Evolutionary conservation across 2,888 invertebrate genomes (phyloP), one percentile per base, ranked within the genome.

Genomic region (Trissoscelio sp.): DNA sequence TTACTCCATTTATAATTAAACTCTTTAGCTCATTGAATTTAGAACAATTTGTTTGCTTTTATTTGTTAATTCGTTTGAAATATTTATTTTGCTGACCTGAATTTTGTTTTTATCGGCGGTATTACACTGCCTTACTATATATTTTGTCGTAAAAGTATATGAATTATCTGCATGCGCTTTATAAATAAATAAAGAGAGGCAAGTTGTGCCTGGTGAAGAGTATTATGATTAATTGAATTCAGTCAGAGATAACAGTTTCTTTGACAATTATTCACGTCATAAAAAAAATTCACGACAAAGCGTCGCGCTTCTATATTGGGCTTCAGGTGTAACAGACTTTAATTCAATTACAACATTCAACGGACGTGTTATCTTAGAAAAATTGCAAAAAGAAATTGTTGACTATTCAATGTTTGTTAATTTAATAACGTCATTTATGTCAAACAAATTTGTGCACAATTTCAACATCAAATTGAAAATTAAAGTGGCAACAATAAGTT

Each of bases 221-320:
- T 37, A 37, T 37, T 37, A n/a, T 37, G n/a, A 37, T 9, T n/a
- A 37, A 37, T 42, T 42, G 14, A 42, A 42, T 42, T 6, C 42
- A 7, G 12, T 42, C 42, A 42, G 7, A 42, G 42, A 42, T 42
- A 42, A 42, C 11, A 16, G 3, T 42, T 42, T 16, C 42, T 42
- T 12, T 42, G 37, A 42, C 14, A 42, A 14, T 42, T 42, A 14
- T 42, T 42, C 14, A 9, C 7, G 14, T 42, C 42, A 42, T 14
- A 14, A 14, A 12, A 37, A 37, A 42, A 14, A 14, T 14, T 42
- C 14, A 42, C 42, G 14, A 42, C 42, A 14, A 42, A 42, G 14
- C 14, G 34, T 7, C 14, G 4, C 42, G 11, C 1, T 42, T 1
- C 14, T 42, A 14, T 42, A 42, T 42, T 42, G 42, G 14, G 14